These are phyloP conservation scores for Archaeoteleia sp. DNA, from an alignment of 2,888 invertebrate species.

Conservation along the genomic window DNA sequence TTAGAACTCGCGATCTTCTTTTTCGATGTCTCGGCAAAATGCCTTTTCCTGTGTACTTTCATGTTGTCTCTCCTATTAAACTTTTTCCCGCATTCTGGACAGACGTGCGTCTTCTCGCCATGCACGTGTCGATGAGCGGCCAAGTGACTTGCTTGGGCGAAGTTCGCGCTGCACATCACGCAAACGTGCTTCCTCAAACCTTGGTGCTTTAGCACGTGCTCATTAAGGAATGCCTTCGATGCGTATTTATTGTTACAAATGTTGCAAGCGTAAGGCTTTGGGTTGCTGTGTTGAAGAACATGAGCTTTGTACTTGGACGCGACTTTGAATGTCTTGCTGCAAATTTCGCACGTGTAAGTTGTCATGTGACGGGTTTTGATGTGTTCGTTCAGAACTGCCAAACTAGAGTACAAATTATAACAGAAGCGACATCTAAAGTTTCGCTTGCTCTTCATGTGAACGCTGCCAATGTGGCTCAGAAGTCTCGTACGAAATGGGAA, in stretches of 20 bases:
- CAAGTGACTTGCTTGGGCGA: constrained; percentile 73
- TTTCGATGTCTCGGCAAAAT: constrained; percentile 62
- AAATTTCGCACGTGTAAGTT: constrained; percentile 71
- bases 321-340: constrained; percentile 71
- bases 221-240: constrained; percentile 72
- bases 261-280: constrained; percentile 70
- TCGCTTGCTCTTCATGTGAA: constrained; percentile 71
- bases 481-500: constrained; percentile 72
- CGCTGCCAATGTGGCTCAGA: constrained; percentile 71
- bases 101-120: constrained; percentile 71
- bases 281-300: constrained; percentile 71
- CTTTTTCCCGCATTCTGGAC: constrained; percentile 71
- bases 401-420: constrained; percentile 72
- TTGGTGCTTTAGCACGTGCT: constrained; percentile 72
- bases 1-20: constrained; percentile 53
- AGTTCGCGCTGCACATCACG: constrained; percentile 70
- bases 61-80: constrained; percentile 73
- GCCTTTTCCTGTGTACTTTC: constrained; percentile 72
- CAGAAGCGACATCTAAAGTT: constrained; percentile 73
- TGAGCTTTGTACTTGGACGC: constrained; percentile 72
- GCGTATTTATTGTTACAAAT: constrained; percentile 73
- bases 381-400: constrained; percentile 71
- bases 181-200: constrained; percentile 72
- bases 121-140: constrained; percentile 73
- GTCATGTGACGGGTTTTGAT: constrained; percentile 71